A percentile compares a stretch with the other conserved stretches of the same genome.
Evolutionary conservation across 1,140 invertebrate species (phyloP).

Genomic region (Sesamia nonagrioides): DNA sequence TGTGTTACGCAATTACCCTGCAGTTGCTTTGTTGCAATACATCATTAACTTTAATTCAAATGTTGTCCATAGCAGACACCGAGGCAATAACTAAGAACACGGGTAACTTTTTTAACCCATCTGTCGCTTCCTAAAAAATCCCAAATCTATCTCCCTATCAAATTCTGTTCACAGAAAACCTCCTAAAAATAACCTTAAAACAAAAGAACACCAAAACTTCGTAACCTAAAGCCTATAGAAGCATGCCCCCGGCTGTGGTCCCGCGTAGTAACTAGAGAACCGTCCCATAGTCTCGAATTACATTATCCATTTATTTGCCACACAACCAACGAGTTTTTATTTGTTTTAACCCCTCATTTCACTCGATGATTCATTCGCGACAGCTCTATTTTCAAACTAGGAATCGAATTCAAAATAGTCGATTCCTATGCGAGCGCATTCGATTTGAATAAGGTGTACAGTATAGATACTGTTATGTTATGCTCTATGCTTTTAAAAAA

Average conservation of each 20-base stretch:
- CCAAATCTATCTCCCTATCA: conserved; percentile 10
- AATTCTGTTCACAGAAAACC: conserved; percentile 20
- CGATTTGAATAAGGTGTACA: background rate
- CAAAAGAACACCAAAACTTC: conserved; percentile 45
- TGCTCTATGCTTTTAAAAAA: background rate
- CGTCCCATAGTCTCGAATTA: conserved; percentile 55
- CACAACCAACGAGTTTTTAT: conserved; percentile 60
- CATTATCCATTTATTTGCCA: conserved; percentile 68
- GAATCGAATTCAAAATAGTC: conserved; percentile 42
- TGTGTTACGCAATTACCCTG: too few species aligned
- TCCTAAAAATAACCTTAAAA: conserved; percentile 29
- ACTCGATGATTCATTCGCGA: conserved; percentile 55
- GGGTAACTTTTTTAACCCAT: background rate
- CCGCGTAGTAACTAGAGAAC: conserved; percentile 55
- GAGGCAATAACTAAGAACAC: background rate
- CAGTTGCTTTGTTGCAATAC: too few species aligned
- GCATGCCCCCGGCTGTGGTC: conserved; percentile 52
- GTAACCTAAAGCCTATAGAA: conserved; percentile 53
- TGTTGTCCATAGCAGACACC: too few species aligned
- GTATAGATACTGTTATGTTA: background rate
- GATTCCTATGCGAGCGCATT: background rate
- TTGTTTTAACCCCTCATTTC: conserved; percentile 60
- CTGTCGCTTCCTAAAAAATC: background rate
- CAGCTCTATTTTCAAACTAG: conserved; percentile 41
- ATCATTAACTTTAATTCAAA: too few species aligned